Evolutionary conservation across 2,888 invertebrate genomes (phyloP).

Genomic region (Leptinotarsa peninsularis): DNA sequence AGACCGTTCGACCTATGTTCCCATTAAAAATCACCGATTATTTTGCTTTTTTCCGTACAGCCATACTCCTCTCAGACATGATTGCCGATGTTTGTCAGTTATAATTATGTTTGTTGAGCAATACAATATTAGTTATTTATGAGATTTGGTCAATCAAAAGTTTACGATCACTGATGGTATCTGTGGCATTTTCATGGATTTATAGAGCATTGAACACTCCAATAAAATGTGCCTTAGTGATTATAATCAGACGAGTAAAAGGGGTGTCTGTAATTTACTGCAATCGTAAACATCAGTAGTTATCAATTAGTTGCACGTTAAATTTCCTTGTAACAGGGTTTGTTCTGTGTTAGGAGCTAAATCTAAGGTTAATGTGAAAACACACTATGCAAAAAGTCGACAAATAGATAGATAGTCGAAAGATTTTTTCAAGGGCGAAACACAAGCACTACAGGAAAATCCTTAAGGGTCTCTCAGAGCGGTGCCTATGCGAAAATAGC

Average conservation of each 20-base stretch:
- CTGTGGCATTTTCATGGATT: background rate
- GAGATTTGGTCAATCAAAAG: conserved; percentile 15
- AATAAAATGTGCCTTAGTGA: background rate
- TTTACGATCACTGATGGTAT: conserved; percentile 11
- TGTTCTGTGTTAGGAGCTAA: too few relatives aligned
- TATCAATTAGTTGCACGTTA: conserved; percentile 4
- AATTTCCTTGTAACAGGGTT: background rate
- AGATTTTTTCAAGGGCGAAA: too few relatives aligned
- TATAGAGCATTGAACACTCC: conserved; percentile 4
- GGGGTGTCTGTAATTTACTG: background rate
- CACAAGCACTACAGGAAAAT: too few relatives aligned
- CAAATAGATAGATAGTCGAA: too few relatives aligned
- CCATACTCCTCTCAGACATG: conserved; percentile 5
- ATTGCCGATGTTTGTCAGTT: conserved; percentile 24
- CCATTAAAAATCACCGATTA: conserved; percentile 18
- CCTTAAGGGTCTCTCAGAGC: too few relatives aligned
- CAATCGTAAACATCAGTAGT: background rate
- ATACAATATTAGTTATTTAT: conserved; percentile 18
- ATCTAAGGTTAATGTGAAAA: too few relatives aligned
- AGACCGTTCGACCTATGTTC: conserved; percentile 3
- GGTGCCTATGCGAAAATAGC: too few relatives aligned
- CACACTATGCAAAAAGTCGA: too few relatives aligned
- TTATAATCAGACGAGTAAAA: background rate
- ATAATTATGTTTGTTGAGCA: conserved; percentile 23
- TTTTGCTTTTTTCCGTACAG: conserved; percentile 10